Base-by-base conservation (phyloP, 2,888 invertebrate species). In the Hyppa rectilinea region DNA sequence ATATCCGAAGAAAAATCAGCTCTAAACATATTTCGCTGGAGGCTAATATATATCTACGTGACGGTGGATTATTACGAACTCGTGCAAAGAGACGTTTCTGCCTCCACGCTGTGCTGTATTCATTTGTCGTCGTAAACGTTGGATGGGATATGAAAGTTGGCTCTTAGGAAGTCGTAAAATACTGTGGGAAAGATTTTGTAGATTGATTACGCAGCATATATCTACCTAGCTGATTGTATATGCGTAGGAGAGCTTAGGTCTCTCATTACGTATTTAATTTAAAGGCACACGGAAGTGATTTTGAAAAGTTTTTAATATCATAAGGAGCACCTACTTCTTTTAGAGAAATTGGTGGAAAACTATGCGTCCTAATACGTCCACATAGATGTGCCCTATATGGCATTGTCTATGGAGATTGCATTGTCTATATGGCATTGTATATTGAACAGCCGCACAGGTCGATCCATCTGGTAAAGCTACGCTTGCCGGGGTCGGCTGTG, bases 1-100 rank as follows among this genome's bases (percentile, higher is more conserved):
- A 83, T 82, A 83, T 78, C 78, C 78, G 72, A 77, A 76, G 72
- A 80, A 84, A 82, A 85, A 80, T 69, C 85, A 73, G 69, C 69
- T 77, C 63, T 69, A 69, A 75, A 75, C 75, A 81, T 81, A 63
- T 82, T 78, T 65, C 67, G 70, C 67, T 67, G 62, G 63, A 65
- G 65, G 73, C 77, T 78, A 75, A 81, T 78, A 78, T 74, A 78
- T 66, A 61, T 59, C 62, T 85, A 85, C 85, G 84, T 85, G 84
- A 66, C 75, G 40, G 38, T 71, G 70, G 76, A 55, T 81, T 84
- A 80, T 78, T 76, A 78, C 78, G 65, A 68, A 69, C 61, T 78
- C 78, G 78, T 82, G 82, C 77, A 76, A 70, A 77, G 68, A 79
- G 73, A 76, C 68, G 63, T 71, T 77, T 66, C 74, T 60, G 47